Evolutionary conservation across 2,113 vertebrate species (phyloP).

Genomic region (Ctenomys sociabilis): DNA sequence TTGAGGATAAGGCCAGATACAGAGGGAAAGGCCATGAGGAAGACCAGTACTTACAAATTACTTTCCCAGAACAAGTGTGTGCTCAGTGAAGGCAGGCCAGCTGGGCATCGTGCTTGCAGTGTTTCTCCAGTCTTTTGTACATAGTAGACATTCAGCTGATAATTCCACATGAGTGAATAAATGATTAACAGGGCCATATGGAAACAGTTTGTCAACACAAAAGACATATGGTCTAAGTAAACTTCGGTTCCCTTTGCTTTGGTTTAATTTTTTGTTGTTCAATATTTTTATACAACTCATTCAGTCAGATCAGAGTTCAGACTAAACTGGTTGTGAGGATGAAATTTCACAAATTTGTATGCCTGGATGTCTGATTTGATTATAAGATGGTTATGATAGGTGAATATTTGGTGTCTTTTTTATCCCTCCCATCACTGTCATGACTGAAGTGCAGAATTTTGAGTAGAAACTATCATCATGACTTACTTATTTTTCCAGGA

Average conservation of each 20-base stretch:
- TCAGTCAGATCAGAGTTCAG: not conserved
- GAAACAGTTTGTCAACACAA: conserved; percentile 27
- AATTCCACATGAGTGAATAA: not conserved
- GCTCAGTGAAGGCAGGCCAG: not conserved
- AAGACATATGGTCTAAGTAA: conserved; percentile 40
- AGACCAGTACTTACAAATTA: not conserved
- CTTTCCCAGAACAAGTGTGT: not conserved
- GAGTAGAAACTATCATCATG: not conserved
- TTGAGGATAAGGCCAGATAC: not conserved
- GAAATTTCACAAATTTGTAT: conserved; percentile 14
- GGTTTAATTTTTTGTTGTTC: conserved; percentile 5
- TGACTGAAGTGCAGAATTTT: not conserved
- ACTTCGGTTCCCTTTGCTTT: conserved; percentile 16
- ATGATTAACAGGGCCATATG: not conserved
- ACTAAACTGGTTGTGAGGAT: conserved; percentile 46
- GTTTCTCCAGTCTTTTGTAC: not conserved
- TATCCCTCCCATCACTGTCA: not conserved
- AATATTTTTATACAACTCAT: conserved; percentile 1
- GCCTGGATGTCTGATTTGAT: not conserved
- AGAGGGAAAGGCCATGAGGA: not conserved
- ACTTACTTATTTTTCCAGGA: not conserved
- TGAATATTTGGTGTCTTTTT: not conserved
- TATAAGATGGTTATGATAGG: not conserved
- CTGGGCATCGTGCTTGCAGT: not conserved
- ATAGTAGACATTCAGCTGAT: not conserved